A percentile compares a stretch with the other conserved stretches of the same genome.
These are phyloP conservation scores for Diceros bicornis DNA, from an alignment of 2,797 vertebrate species.

Conservation along the genomic window DNA sequence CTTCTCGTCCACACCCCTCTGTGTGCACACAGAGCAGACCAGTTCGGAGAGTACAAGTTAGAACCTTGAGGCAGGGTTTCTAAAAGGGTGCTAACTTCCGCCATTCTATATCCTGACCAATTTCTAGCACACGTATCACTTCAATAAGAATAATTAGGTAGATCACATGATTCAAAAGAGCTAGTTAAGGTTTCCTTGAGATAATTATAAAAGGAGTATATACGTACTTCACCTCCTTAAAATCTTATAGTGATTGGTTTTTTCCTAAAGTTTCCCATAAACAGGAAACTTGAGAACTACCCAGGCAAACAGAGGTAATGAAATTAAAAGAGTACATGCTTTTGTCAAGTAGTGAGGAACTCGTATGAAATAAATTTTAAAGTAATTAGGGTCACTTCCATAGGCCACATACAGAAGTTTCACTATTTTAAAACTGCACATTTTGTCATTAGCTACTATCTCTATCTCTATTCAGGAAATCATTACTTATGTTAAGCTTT, in stretches of 20 bases:
- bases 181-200: background rate
- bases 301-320: background rate
- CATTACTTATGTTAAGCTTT: background rate
- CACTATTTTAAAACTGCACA: background rate
- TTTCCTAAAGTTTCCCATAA: background rate
- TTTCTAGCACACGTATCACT: background rate
- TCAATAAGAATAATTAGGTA: background rate
- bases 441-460: background rate
- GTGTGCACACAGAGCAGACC: background rate
- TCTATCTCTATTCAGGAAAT: background rate
- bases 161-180: background rate
- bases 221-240: background rate
- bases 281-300: background rate
- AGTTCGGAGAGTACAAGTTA: background rate
- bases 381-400: background rate
- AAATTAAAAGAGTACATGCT: background rate
- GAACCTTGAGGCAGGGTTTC: background rate
- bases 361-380: background rate
- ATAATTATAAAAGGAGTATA: background rate
- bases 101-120: background rate
- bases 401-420: background rate
- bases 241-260: background rate
- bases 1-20: background rate
- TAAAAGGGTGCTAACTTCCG: background rate
- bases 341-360: background rate